These are phyloP conservation scores for Drosophila virilis DNA, from an alignment of 1,140 invertebrate species.

Conservation along the genomic window DNA sequence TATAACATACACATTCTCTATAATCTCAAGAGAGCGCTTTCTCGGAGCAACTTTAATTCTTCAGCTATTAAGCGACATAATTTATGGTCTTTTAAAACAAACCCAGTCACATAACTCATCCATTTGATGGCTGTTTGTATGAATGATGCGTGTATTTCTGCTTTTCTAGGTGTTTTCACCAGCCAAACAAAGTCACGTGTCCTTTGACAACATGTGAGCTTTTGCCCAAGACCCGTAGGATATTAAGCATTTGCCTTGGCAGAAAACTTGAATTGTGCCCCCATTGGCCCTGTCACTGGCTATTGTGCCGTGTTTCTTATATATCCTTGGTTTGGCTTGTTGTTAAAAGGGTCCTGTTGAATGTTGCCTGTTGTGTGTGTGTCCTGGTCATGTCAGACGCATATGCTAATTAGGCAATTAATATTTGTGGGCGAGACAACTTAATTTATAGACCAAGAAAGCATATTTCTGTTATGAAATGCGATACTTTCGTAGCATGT, in stretches of 20 bases:
- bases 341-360: conserved; percentile 31
- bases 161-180: conserved; percentile 27
- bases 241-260: conserved; percentile 7
- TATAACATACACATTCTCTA: too few species aligned
- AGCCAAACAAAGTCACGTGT: conserved; percentile 58
- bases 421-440: conserved; percentile 82
- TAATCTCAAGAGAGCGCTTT: too few species aligned
- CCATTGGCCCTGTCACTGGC: conserved; percentile 31
- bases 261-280: conserved; percentile 21
- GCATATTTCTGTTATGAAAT: conserved; percentile 70
- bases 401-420: conserved; percentile 83
- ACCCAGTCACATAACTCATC: neutral
- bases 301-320: conserved; percentile 16
- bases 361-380: conserved; percentile 4
- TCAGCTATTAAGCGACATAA: too few species aligned
- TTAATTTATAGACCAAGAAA: conserved; percentile 79
- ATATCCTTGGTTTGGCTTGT: neutral
- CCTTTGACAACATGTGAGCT: conserved; percentile 56
- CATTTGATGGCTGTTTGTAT: neutral
- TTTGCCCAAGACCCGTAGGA: conserved; percentile 24
- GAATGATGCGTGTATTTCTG: conserved; percentile 24
- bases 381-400: conserved; percentile 59
- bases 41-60: too few species aligned
- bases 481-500: conserved; percentile 57
- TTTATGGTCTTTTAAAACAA: neutral